Evolutionary conservation across 2,888 invertebrate species (phyloP).

Genomic region (Mimachlamys varia): DNA sequence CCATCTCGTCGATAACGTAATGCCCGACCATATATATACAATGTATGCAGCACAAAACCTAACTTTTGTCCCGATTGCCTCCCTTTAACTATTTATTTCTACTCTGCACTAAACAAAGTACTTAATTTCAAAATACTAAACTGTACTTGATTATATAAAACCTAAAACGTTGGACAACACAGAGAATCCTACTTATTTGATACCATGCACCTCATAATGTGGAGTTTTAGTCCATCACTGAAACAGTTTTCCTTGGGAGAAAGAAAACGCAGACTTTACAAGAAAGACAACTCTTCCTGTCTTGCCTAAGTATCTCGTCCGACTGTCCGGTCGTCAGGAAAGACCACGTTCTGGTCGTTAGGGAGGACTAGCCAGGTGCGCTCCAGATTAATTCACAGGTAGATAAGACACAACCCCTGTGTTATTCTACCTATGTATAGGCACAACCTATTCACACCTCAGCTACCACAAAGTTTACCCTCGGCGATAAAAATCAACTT

Average conservation of each 20-base stretch:
- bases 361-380: not conserved
- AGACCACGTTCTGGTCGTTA: not conserved
- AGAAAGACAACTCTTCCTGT: not conserved
- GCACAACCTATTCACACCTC: slow-evolving; percentile 12
- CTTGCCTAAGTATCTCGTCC: not conserved
- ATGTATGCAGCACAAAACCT: no score
- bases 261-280: not conserved
- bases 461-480: not conserved
- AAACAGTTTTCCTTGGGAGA: not conserved
- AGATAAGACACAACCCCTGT: not conserved
- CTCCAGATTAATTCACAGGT: not conserved
- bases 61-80: not conserved
- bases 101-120: not conserved
- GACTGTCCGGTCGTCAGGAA: not conserved
- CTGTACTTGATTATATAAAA: not conserved
- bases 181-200: no score
- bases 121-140: not conserved
- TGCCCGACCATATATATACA: no score
- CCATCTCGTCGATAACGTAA: no score
- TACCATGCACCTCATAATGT: no score
- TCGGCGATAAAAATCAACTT: not conserved
- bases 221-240: no score
- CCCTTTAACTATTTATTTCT: not conserved
- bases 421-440: not conserved
- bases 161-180: not conserved